These are phyloP conservation scores for Megaleporinus macrocephalus DNA, from an alignment of 2,113 vertebrate species.

Conservation along the genomic window DNA sequence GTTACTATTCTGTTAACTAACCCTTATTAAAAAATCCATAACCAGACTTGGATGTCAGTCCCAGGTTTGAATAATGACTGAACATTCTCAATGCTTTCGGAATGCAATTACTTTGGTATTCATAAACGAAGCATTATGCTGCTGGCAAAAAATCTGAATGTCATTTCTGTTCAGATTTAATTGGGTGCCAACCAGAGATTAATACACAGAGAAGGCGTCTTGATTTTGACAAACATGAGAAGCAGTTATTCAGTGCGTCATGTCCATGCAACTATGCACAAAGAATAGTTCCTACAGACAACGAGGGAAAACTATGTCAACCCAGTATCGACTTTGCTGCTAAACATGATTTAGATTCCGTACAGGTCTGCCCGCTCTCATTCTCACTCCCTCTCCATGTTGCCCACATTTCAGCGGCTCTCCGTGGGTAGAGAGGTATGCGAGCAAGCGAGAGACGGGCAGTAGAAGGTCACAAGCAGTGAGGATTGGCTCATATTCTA, in stretches of 20 bases:
- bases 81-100: neutral
- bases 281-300: neutral
- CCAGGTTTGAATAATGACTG: neutral
- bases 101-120: neutral
- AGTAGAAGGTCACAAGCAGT: conserved; percentile 59
- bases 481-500: conserved; percentile 36
- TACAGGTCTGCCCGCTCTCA: neutral
- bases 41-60: too few relatives aligned
- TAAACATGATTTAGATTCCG: neutral
- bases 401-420: conserved; percentile 3
- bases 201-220: neutral
- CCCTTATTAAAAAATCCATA: too few relatives aligned
- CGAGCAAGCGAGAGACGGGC: conserved; percentile 39
- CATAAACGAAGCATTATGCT: neutral
- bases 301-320: neutral
- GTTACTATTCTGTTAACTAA: too few relatives aligned
- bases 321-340: neutral
- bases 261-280: neutral
- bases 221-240: neutral
- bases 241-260: neutral
- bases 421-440: neutral
- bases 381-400: conserved; percentile 24
- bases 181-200: neutral
- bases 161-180: neutral
- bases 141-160: neutral